phyloP scores from a whole-genome alignment of 2,797 vertebrate genomes.

The Hoplostethus atlanticus region DNA sequence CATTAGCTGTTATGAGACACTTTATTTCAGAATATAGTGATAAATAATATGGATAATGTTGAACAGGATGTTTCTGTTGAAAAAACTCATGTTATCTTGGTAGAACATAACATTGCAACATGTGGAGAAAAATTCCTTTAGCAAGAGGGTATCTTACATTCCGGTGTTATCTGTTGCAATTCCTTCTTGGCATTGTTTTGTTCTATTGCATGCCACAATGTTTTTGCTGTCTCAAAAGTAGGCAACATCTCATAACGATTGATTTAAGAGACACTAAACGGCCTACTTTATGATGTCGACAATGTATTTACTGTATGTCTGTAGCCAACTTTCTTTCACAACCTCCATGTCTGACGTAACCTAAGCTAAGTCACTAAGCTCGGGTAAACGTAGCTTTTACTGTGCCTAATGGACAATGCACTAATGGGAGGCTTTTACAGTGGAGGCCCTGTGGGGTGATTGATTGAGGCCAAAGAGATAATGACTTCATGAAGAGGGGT shows the following conservation, averaged over 20 bases:
- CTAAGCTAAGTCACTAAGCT: conserved; percentile 69
- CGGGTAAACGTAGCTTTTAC: conserved; percentile 75
- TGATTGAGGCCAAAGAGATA: conserved; percentile 68
- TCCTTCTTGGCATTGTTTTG: conserved; percentile 33
- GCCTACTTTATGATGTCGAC: conserved; percentile 23
- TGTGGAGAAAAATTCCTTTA: conserved; percentile 33
- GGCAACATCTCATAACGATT: not conserved
- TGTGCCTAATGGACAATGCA: conserved; percentile 47
- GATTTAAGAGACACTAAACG: conserved; percentile 15
- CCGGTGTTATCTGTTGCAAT: conserved; percentile 45
- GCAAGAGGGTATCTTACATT: conserved; percentile 36
- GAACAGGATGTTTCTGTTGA: conserved; percentile 36
- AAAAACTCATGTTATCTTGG: conserved; percentile 31
- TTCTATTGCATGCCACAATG: conserved; percentile 29
- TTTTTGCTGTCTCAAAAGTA: conserved; percentile 10
- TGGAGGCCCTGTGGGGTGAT: conserved; percentile 56
- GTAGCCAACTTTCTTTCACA: conserved; percentile 45
- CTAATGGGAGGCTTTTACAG: conserved; percentile 63
- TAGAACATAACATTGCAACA: conserved; percentile 29
- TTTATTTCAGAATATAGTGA: conserved; percentile 20
- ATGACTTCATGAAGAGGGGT: conserved; percentile 67
- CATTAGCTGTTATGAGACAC: not conserved
- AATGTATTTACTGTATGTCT: conserved; percentile 26
- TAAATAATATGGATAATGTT: conserved; percentile 2
- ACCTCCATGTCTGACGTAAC: conserved; percentile 58